phyloP scores from a whole-genome alignment of 2,113 vertebrate genomes.

The Propithecus coquereli region DNA sequence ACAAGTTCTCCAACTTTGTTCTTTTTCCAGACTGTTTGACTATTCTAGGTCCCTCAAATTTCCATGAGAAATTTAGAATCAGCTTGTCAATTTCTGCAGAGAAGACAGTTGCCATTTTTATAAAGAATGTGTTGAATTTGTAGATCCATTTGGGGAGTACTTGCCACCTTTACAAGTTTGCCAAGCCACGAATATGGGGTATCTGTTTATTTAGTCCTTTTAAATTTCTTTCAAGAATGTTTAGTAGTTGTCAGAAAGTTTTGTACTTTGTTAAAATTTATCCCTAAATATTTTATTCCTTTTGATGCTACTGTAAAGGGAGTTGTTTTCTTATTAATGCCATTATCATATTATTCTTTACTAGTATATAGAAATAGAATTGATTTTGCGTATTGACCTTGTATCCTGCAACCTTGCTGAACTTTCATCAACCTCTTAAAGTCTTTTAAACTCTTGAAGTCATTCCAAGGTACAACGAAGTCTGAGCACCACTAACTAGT shows the following conservation, averaged over 20 bases:
- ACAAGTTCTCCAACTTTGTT: neutral
- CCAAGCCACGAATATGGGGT: neutral
- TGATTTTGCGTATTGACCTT: neutral
- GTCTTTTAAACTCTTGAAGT: neutral
- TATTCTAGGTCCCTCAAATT: neutral
- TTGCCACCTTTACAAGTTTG: neutral
- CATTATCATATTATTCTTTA: neutral
- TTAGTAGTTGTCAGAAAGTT: neutral
- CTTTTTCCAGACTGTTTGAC: neutral
- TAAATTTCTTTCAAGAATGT: neutral
- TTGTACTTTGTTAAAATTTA: neutral
- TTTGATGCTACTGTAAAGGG: neutral
- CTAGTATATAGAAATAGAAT: neutral
- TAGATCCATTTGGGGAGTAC: neutral
- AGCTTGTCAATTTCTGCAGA: neutral
- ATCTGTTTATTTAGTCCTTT: neutral
- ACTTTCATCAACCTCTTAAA: neutral
- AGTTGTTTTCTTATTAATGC: neutral
- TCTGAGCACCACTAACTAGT: neutral
- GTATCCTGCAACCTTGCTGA: neutral
- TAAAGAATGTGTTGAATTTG: neutral
- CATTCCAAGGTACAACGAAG: neutral
- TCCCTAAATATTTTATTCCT: neutral
- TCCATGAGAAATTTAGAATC: neutral
- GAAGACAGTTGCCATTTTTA: neutral